Base-by-base conservation (phyloP, 2,888 invertebrate species). In the Chalcosyrphus nemorum region DNA sequence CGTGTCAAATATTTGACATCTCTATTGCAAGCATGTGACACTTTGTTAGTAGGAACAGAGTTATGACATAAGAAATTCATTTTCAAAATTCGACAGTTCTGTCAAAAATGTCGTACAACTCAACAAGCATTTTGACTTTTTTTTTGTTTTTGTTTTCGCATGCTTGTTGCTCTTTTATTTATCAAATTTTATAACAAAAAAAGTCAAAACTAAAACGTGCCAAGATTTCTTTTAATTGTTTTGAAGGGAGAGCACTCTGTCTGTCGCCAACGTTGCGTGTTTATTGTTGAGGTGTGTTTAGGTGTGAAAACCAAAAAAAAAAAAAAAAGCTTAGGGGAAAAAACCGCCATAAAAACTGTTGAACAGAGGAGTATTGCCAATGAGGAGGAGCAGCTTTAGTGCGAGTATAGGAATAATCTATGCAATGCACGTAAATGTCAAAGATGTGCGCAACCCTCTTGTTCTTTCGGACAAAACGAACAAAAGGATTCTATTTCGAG, bases 401-500 rank as follows among this genome's bases (percentile, higher is more conserved):
- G 19, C 11, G 47, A 21, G n/a, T 3, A 59, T 19, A 61, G 41
- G 19, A 32, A 32, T 50, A 65, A 65, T 50, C 50, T 65, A 65
- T 65, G 65, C 65, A 38, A 35, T 65, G 65, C 65, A 50, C 65
- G 65, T 65, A 65, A 50, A 65, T 47, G 50, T 65, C 65, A 65
- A 15, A 65, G 50, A 21, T 35, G 65, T 38, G 35, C 5, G 50
- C n/a, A 24, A 35, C 35, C 11, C 50, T 65, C 47, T 38, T 56
- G 35, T 38, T 35, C 19, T 19, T 19, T 21, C 19, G n/a, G 56
- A 17, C 0, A 17, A 11, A 19, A 15, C 52, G 27, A 52, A 52
- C 52, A 52, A 52, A 52, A 52, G 52, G 52, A 52, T 52, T 52
- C 52, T 52, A 52, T 52, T 52, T 52, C 15, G 27, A 21, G 27